Evolutionary conservation across 2,797 vertebrate species (phyloP), one percentile per base, ranked within the genome.

Genomic region (Hybognathus amarus): DNA sequence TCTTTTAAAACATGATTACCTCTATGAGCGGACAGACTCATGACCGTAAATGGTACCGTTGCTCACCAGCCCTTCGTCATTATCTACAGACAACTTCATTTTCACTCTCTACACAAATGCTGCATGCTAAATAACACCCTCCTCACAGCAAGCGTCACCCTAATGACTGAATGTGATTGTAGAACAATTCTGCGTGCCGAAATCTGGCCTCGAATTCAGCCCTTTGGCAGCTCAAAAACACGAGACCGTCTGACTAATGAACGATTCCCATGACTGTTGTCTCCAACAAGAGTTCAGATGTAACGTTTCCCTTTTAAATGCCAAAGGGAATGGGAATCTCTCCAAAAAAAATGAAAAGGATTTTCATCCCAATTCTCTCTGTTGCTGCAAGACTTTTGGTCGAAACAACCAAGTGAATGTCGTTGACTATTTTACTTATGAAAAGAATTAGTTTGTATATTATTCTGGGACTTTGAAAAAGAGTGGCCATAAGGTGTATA

Each of bases 401-500:
- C 93, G 83, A 94, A 93, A 92, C 93, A 88, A 89, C 85, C 84
- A 93, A 90, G 91, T 95, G 94, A 95, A 95, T 95, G 95, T 95
- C 90, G 90, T 94, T 90, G 90, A 88, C 90, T 90, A 85, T 89
- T 89, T 93, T 92, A 92, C 92, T 92, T 93, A 93, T 71, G 38
- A 87, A 90, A 91, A 92, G 90, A 67, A 90, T 90, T 88, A 87
- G 64, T 93, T 93, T 92, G 74, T 85, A 71, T 80, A 81, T 76
- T 70, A 69, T n/a, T 67, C 74, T 67, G 22, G 5, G 63, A 4
- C 17, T 18, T 18, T 50, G 6, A 52, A 36, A 50, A 67, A 17
- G 27, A 52, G 74, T 54, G 13, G 6, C 70, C 36, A 71, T 33
- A 63, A 76, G 75, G 40, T 64, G 77, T 61, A 52, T 45, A 73